Evolutionary conservation across 2,888 invertebrate genomes (phyloP).

Genomic region (Ectemnius continuus): DNA sequence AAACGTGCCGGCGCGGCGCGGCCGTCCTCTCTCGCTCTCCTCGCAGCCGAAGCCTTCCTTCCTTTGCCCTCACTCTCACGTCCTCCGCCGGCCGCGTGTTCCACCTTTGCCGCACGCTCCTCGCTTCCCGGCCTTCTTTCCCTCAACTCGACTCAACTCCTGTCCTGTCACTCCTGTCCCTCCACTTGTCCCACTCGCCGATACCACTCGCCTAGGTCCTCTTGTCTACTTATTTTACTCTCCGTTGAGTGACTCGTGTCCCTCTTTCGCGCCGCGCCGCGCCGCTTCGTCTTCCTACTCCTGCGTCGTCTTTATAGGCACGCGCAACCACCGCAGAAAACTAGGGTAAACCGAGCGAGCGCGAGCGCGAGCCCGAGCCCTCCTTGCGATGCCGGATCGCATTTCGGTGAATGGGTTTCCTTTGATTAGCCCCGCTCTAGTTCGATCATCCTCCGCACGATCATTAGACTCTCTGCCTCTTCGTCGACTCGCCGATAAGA

Average conservation of each 20-base stretch:
- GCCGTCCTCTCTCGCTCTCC: constrained; percentile 31
- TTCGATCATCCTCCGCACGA: not conserved
- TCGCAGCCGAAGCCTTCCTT: constrained; percentile 22
- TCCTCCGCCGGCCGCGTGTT: not conserved
- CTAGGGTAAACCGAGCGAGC: no score
- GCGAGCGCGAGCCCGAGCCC: not conserved
- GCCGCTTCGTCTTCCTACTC: no score
- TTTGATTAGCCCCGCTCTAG: not conserved
- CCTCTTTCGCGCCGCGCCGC: no score
- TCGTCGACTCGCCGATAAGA: no score
- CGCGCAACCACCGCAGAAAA: no score
- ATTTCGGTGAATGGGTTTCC: no score
- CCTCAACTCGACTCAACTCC: not conserved
- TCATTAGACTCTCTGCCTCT: no score
- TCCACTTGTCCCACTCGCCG: not conserved
- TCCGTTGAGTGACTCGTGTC: no score
- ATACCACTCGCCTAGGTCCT: not conserved
- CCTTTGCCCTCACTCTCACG: constrained; percentile 19
- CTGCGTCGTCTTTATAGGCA: no score
- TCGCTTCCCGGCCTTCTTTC: not conserved
- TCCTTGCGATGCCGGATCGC: not conserved
- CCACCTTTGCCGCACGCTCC: not conserved
- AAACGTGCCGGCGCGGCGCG: constrained; percentile 42
- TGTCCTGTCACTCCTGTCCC: not conserved
- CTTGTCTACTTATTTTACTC: no score